Conservation (phyloP, 2,888 invertebrate genomes). For the Heteropelma amictum region DNA sequence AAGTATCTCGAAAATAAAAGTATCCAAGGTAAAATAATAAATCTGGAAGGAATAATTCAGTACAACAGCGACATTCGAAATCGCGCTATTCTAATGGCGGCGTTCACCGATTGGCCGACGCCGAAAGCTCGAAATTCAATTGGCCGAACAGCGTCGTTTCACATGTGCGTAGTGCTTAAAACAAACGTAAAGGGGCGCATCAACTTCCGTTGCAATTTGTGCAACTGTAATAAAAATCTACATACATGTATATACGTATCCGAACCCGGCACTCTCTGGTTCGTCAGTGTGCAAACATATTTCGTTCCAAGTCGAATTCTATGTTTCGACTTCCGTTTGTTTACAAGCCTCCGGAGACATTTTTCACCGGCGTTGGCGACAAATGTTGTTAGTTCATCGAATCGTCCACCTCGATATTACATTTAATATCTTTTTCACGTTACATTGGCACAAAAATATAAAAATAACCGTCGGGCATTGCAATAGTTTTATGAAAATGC, state of each 20-base stretch:
- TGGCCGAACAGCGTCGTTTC: background rate
- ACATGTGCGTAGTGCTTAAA: background rate
- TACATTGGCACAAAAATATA: background rate
- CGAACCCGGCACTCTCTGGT: background rate
- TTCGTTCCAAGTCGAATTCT: constrained; percentile 1
- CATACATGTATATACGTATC: background rate
- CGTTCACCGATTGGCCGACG: background rate
- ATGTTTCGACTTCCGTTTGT: constrained; percentile 35
- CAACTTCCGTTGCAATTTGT: constrained; percentile 6
- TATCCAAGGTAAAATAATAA: background rate
- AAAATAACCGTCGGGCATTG: background rate
- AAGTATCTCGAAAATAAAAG: background rate
- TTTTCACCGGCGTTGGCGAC: background rate
- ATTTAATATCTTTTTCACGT: background rate
- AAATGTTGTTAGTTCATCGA: background rate
- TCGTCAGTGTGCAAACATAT: background rate
- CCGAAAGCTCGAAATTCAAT: background rate
- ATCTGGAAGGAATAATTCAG: background rate
- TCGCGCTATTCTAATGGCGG: background rate
- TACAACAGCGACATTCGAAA: background rate
- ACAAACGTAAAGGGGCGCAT: constrained; percentile 3
- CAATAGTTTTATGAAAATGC: background rate
- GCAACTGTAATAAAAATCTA: background rate
- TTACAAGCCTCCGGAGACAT: constrained; percentile 8
- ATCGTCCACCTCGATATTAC: background rate